Percentiles rank a stretch among this genome's conserved stretches.
phyloP scores from a whole-genome alignment of 2,888 invertebrate genomes.

The Caenorhabditis sp. region DNA sequence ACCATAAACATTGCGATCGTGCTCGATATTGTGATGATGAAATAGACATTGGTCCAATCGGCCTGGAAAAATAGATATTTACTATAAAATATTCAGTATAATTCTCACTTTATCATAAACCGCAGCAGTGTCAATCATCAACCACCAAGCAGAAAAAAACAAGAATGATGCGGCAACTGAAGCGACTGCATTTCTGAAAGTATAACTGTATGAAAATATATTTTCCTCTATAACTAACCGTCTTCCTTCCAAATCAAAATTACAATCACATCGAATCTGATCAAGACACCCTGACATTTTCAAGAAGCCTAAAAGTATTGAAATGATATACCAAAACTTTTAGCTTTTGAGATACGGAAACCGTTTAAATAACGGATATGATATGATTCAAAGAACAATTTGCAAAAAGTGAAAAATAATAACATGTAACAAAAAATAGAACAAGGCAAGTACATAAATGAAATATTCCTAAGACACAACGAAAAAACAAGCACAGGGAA shows the following conservation, averaged over 20 bases:
- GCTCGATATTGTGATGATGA: constrained; percentile 91
- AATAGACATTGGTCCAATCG: constrained; percentile 78
- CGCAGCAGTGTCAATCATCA: constrained; percentile 91
- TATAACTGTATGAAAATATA: no score
- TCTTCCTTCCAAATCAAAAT: constrained; percentile 82
- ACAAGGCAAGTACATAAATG: neutral
- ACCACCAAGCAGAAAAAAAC: constrained; percentile 98
- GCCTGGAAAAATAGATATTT: no score
- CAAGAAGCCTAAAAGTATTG: neutral
- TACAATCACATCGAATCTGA: constrained; percentile 59
- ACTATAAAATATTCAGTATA: no score
- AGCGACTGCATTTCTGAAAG: constrained; percentile 80
- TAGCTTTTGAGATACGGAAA: neutral
- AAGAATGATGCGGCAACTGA: constrained; percentile 86
- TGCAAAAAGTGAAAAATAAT: constrained; percentile 10
- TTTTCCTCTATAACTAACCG: constrained; percentile 72
- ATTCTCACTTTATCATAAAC: constrained; percentile 75
- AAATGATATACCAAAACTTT: neutral
- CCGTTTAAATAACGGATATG: neutral
- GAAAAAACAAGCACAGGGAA: neutral
- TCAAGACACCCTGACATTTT: constrained; percentile 66
- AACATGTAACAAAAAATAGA: constrained; percentile 14
- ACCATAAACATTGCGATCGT: constrained; percentile 93
- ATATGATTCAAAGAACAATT: constrained; percentile 8
- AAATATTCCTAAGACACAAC: neutral